These are phyloP conservation scores for Nemoura dubitans DNA, from an alignment of 2,888 invertebrate genomes.

Conservation along the genomic window DNA sequence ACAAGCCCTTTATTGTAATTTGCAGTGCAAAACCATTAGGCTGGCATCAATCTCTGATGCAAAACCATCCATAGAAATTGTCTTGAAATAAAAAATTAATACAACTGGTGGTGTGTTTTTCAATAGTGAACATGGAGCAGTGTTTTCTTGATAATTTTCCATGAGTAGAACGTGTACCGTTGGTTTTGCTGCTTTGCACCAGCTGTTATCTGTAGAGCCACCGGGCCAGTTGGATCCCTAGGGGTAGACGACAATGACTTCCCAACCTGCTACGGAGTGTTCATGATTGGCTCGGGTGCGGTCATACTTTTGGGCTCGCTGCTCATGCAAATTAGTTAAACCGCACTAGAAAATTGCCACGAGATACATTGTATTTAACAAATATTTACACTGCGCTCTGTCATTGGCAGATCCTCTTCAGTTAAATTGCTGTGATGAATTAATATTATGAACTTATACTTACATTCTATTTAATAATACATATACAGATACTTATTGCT, in stretches of 20 bases:
- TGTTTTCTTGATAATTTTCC: too few species aligned
- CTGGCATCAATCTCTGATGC: not conserved
- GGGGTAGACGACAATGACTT: too few species aligned
- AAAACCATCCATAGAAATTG: not conserved
- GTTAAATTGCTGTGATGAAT: constrained; percentile 50
- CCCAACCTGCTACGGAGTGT: too few species aligned
- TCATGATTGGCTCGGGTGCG: not conserved
- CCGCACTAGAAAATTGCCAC: not conserved
- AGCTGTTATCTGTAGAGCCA: too few species aligned
- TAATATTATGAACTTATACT: constrained; percentile 37
- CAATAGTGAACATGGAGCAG: not conserved
- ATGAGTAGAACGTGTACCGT: too few species aligned
- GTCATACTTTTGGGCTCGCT: not conserved
- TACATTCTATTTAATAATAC: constrained; percentile 39
- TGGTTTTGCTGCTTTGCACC: too few species aligned
- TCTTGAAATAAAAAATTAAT: not conserved
- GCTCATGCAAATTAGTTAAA: not conserved
- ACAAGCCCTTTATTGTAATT: not conserved
- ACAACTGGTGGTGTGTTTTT: not conserved
- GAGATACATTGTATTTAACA: not conserved
- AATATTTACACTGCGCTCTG: not conserved
- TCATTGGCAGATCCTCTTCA: constrained; percentile 42
- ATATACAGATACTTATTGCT: constrained; percentile 44
- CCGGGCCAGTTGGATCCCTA: too few species aligned
- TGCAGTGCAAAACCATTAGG: not conserved